Percentiles rank a stretch among this genome's conserved stretches.
Conservation (phyloP, 2,888 invertebrate genomes). For the Agrotis puta region DNA sequence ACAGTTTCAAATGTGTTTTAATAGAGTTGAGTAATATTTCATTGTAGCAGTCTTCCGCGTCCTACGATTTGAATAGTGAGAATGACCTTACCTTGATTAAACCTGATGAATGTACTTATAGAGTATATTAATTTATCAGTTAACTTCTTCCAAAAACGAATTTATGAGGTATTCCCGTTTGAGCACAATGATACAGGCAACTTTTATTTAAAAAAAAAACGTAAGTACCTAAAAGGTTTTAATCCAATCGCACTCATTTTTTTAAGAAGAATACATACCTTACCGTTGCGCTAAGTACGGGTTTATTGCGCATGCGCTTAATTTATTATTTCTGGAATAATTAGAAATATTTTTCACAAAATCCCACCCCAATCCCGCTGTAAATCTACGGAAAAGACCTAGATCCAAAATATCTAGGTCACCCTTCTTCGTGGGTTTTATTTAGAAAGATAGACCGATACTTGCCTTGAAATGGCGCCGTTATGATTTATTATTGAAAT, state of each 20-base stretch:
- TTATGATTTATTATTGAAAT: slow-evolving; percentile 68
- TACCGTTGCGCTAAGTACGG: slow-evolving; percentile 30
- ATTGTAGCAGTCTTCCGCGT: slow-evolving; percentile 32
- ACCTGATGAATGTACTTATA: slow-evolving; percentile 11
- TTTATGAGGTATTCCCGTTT: not conserved
- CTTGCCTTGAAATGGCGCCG: slow-evolving; percentile 63
- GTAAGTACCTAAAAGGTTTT: no score
- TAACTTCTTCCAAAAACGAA: slow-evolving; percentile 12
- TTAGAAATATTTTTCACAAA: slow-evolving; percentile 43
- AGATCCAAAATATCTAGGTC: slow-evolving; percentile 51
- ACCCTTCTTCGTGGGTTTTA: slow-evolving; percentile 34
- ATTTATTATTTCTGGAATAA: slow-evolving; percentile 46
- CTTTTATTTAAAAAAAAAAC: not conserved
- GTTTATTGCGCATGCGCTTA: slow-evolving; percentile 47
- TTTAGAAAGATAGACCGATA: slow-evolving; percentile 18
- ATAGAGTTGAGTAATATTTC: slow-evolving; percentile 22
- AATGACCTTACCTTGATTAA: slow-evolving; percentile 21
- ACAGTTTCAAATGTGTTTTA: slow-evolving; percentile 23
- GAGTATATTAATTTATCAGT: not conserved
- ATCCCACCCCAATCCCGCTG: slow-evolving; percentile 25
- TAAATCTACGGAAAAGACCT: slow-evolving; percentile 38
- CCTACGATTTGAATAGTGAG: slow-evolving; percentile 10
- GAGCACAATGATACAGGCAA: not conserved
- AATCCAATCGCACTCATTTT: slow-evolving; percentile 16
- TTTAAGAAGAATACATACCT: slow-evolving; percentile 41